Evolutionary conservation across 2,113 vertebrate species (phyloP).

Genomic region (Siphamia tubifer): DNA sequence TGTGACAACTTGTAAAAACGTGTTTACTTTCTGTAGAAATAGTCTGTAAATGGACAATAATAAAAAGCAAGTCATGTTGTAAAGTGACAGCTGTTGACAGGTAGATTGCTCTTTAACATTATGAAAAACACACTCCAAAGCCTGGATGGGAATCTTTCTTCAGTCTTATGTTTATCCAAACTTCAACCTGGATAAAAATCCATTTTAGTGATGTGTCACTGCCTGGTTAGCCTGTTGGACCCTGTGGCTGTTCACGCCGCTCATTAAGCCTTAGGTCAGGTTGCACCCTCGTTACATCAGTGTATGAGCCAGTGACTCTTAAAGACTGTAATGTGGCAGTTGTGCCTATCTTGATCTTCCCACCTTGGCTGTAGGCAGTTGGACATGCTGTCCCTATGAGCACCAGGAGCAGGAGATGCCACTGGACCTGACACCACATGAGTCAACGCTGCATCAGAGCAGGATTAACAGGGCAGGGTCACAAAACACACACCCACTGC

Average conservation of each 20-base stretch:
- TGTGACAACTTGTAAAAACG: slow-evolving; percentile 45
- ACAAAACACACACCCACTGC: background rate
- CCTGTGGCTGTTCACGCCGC: background rate
- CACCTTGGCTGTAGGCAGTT: slow-evolving; percentile 52
- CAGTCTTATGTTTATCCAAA: background rate
- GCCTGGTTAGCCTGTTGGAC: background rate
- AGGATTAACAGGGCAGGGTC: slow-evolving; percentile 54
- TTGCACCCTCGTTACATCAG: slow-evolving; percentile 6
- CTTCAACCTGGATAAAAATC: background rate
- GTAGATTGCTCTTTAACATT: background rate
- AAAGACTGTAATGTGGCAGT: background rate
- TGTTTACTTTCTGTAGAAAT: slow-evolving; percentile 21
- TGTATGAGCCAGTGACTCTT: background rate
- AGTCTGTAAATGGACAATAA: slow-evolving; percentile 2
- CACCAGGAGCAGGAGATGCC: background rate
- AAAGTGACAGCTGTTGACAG: slow-evolving; percentile 14
- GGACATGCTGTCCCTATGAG: background rate
- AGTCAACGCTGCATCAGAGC: slow-evolving; percentile 29
- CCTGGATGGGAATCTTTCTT: background rate
- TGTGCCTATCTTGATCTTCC: background rate
- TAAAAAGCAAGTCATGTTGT: slow-evolving; percentile 18
- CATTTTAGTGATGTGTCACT: background rate
- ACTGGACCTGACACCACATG: slow-evolving; percentile 15
- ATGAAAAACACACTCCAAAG: no score
- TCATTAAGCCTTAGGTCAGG: background rate